Evolutionary conservation across 2,888 invertebrate genomes (phyloP).

Genomic region (Anodontia alba): DNA sequence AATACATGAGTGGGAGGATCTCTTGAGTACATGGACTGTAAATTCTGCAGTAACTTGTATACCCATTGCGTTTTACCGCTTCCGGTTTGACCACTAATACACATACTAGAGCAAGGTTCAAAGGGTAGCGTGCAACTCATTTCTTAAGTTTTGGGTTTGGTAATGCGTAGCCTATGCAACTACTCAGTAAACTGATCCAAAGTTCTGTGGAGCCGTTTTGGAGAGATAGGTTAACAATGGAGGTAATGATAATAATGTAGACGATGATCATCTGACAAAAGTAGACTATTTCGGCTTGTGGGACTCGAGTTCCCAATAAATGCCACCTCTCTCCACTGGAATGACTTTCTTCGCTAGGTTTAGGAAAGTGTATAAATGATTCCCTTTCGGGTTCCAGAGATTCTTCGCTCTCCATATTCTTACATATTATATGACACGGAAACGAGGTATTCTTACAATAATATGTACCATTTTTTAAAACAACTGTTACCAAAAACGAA

Average conservation of each 20-base stretch:
- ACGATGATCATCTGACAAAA: conserved; percentile 51
- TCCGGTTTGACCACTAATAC: conserved; percentile 46
- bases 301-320: conserved; percentile 30
- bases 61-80: conserved; percentile 52
- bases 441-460: conserved; percentile 4
- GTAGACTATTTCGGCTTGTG: conserved; percentile 49
- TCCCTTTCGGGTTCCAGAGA: not conserved
- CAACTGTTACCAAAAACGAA: not conserved
- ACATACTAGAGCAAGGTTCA: conserved; percentile 51
- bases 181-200: conserved; percentile 43
- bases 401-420: not conserved
- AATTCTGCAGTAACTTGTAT: conserved; percentile 33
- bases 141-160: conserved; percentile 44
- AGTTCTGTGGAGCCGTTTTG: conserved; percentile 35
- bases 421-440: not conserved
- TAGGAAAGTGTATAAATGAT: not conserved
- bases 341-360: conserved; percentile 5
- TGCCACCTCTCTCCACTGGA: conserved; percentile 29
- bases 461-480: not conserved
- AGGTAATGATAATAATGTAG: conserved; percentile 47
- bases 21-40: conserved; percentile 33
- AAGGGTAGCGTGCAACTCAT: conserved; percentile 36
- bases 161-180: conserved; percentile 36
- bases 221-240: conserved; percentile 45
- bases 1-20: conserved; percentile 40